Base-by-base conservation (phyloP, 2,113 vertebrate genomes). In the Erythrocercus mccallii region DNA sequence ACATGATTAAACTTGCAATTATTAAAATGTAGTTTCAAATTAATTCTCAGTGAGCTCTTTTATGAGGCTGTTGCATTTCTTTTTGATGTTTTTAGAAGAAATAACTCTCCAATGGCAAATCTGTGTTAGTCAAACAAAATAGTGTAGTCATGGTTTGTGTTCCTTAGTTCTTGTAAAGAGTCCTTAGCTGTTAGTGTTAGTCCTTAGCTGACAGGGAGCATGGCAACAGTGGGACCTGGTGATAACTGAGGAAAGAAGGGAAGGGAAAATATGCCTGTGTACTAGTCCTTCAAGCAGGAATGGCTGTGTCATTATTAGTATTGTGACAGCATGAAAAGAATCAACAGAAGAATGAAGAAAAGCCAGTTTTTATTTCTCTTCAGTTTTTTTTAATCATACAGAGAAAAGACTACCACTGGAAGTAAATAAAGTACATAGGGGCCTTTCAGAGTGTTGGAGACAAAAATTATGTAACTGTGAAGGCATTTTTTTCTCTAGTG, bases 321-420 rank as follows among this genome's bases (percentile, higher is more conserved):
- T 12, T 58, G 17, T 44, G 53, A 73, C 20, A 92, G n/a, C 9
- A 27, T 11, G 7, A 58, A 84, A 78, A 81, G 65, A 92, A 81
- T 38, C 14, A 53, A 28, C 31, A 22, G 24, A 86, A 91, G 6
- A 28, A 60, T 50, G 15, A 91, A 69, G 47, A 85, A 90, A 65
- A 57, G 5, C 1, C 42, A 31, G 5, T 6, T 37, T 83, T 50
- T 42, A 1, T 21, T 0, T 54, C 0, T 3, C 24, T 44, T 76
- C 27, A 10, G 3, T 45, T 25, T 37, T 40, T 35, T 65, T 33
- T 10, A 1, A 3, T 12, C 6, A 10, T 54, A 47, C 11, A 24
- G 35, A 58, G 22, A 40, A 84, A 51, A 81, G 24, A 54, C 31
- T 37, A 30, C 9, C 53, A 15, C 21, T 54, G 33, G 79, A 92